These are phyloP conservation scores for Brachionus plicatilis DNA, from an alignment of 1,140 invertebrate genomes.

Conservation along the genomic window DNA sequence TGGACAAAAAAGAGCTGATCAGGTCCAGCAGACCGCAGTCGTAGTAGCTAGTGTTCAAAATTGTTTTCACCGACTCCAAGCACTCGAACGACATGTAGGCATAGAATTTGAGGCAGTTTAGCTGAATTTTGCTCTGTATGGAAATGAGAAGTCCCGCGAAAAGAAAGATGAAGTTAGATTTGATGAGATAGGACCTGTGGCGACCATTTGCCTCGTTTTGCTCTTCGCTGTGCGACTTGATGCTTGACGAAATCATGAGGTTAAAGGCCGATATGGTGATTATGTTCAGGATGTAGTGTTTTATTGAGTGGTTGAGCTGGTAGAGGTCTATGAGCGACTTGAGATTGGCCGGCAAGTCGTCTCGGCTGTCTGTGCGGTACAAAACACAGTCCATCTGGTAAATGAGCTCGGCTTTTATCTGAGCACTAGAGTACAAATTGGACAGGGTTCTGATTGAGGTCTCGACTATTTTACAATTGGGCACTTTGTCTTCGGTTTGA, in stretches of 20 bases:
- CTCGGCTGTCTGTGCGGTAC: not conserved
- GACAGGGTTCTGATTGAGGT: not conserved
- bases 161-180: not conserved
- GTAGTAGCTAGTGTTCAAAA: constrained; percentile 23
- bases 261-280: constrained; percentile 5
- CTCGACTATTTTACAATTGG: not conserved
- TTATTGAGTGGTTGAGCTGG: not conserved
- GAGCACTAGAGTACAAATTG: constrained; percentile 4
- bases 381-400: not conserved
- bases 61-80: not conserved
- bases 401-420: not conserved
- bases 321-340: not conserved
- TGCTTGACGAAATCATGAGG: constrained; percentile 11
- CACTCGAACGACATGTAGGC: not conserved
- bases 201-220: not conserved
- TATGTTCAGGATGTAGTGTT: not conserved
- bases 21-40: constrained; percentile 5
- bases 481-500: not conserved
- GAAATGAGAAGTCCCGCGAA: not conserved
- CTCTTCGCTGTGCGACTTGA: not conserved
- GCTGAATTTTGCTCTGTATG: constrained; percentile 2
- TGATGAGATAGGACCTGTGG: not conserved
- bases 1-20: constrained; percentile 14
- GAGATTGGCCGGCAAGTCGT: not conserved
- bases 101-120: constrained; percentile 26